phyloP scores from a whole-genome alignment of 2,113 vertebrate species.

The Centrocercus urophasianus region DNA sequence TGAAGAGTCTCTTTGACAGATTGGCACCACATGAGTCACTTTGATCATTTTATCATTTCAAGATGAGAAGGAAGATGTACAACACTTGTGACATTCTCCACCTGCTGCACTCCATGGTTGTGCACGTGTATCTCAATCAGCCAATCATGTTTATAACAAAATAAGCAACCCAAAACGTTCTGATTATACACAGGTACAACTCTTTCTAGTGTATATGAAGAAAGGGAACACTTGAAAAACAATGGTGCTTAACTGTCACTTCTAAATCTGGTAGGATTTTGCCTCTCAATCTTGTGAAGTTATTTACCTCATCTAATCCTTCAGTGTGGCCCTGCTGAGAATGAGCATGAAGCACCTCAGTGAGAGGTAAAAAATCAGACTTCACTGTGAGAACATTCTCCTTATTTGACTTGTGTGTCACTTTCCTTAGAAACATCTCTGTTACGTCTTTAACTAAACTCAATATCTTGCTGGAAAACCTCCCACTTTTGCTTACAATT shows the following conservation, averaged over 20 bases:
- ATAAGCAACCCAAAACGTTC: constrained; percentile 27
- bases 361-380: not conserved
- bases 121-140: not conserved
- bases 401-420: not conserved
- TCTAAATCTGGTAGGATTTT: not conserved
- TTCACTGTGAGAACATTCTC: not conserved
- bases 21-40: constrained; percentile 51
- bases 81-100: constrained; percentile 47
- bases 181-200: constrained; percentile 5
- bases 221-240: not conserved
- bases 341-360: not conserved
- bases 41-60: constrained; percentile 49
- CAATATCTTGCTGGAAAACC: not conserved
- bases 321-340: not conserved
- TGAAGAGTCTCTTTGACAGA: constrained; percentile 64
- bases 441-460: not conserved
- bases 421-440: not conserved
- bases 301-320: not conserved
- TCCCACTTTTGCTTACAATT: not conserved
- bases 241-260: constrained; percentile 8
- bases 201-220: not conserved
- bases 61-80: constrained; percentile 38
- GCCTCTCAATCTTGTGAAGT: not conserved
- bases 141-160: constrained; percentile 51
- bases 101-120: constrained; percentile 28